Conservation (phyloP, 2,113 vertebrate species). For the Aptenodytes patagonicus region DNA sequence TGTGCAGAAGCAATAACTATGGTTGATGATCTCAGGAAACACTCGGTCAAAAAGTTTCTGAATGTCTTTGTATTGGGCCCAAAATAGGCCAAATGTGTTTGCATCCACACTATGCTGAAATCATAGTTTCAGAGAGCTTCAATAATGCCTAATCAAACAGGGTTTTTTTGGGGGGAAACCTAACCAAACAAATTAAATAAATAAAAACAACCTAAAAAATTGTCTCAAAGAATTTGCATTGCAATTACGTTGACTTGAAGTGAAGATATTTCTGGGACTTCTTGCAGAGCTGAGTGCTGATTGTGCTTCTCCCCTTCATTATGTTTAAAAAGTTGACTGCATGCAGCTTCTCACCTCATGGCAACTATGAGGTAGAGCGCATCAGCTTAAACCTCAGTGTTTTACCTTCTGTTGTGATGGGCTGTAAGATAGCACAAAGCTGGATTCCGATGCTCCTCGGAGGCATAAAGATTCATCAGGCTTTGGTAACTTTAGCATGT, state of each 20-base stretch:
- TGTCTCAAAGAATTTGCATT: background rate
- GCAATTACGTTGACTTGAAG: background rate
- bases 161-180: background rate
- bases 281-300: background rate
- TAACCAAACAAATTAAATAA: background rate
- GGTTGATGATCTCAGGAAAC: background rate
- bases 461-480: background rate
- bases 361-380: background rate
- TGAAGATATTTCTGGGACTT: background rate
- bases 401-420: background rate
- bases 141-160: background rate
- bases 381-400: background rate
- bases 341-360: background rate
- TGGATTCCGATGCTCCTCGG: background rate
- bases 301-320: background rate
- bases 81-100: background rate
- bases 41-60: background rate
- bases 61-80: background rate
- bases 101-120: background rate
- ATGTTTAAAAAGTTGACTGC: background rate
- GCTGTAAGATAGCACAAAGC: background rate
- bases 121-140: background rate
- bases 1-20: background rate
- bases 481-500: background rate
- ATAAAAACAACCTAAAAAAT: background rate